Conservation (phyloP, 2,888 invertebrate species). For the Morpho achilles region DNA sequence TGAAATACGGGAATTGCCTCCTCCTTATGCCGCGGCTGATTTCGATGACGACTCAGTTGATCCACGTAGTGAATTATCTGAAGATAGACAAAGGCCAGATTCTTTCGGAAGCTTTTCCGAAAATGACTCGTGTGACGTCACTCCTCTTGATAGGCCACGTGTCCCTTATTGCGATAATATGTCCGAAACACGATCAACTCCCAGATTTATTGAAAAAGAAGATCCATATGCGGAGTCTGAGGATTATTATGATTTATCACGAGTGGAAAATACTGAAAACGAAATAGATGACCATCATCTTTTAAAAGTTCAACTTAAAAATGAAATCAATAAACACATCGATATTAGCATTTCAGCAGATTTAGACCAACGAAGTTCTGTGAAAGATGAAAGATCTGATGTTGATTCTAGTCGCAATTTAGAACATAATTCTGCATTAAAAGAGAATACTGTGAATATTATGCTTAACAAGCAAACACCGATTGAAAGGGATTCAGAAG, state of each 20-base stretch:
- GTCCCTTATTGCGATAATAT: conserved; percentile 62
- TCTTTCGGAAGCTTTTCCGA: conserved; percentile 74
- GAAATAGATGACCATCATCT: conserved; percentile 65
- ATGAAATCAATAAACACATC: conserved; percentile 67
- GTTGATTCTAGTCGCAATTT: conserved; percentile 56
- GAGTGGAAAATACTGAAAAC: conserved; percentile 63
- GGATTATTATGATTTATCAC: conserved; percentile 56
- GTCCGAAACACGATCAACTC: conserved; percentile 67
- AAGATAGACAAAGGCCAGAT: conserved; percentile 67
- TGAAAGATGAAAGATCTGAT: conserved; percentile 55
- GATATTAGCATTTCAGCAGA: conserved; percentile 51
- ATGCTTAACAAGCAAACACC: conserved; percentile 52
- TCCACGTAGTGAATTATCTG: conserved; percentile 69
- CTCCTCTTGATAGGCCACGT: conserved; percentile 51
- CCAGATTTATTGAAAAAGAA: conserved; percentile 69
- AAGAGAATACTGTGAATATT: conserved; percentile 67
- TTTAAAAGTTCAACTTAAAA: conserved; percentile 68
- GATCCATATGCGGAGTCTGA: conserved; percentile 70
- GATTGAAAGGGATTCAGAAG: conserved; percentile 48
- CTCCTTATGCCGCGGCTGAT: conserved; percentile 70
- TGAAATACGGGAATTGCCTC: conserved; percentile 78
- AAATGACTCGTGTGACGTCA: conserved; percentile 69
- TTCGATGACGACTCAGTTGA: conserved; percentile 72
- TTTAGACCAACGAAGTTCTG: conserved; percentile 36
- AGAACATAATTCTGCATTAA: conserved; percentile 57